Conservation (phyloP, 1,140 invertebrate genomes). For the Metaphire vulgaris region DNA sequence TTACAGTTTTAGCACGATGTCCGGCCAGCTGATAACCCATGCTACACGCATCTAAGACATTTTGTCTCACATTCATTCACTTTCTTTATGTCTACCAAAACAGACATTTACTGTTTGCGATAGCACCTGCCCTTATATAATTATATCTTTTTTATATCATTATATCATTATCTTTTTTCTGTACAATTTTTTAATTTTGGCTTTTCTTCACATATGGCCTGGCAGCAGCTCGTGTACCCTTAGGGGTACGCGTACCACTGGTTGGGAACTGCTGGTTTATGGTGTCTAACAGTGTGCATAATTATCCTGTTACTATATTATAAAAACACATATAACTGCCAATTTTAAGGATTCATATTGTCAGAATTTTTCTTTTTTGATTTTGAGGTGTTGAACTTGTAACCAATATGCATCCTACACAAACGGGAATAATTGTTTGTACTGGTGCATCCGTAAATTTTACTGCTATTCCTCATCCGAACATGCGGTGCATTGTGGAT, state of each 20-base stretch:
- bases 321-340: neutral
- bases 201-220: neutral
- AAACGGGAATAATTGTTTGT: neutral
- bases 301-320: neutral
- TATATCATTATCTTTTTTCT: no score
- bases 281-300: neutral
- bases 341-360: neutral
- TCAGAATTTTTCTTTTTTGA: neutral
- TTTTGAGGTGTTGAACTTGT: constrained; percentile 1
- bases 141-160: no score
- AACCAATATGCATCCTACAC: neutral
- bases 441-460: neutral
- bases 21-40: no score
- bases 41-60: no score
- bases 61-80: no score
- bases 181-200: neutral
- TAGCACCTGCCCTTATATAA: no score
- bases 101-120: no score
- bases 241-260: no score
- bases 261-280: neutral
- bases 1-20: no score
- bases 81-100: no score
- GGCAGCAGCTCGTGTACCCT: no score
- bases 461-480: neutral
- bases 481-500: neutral